Percentiles rank a stretch among this genome's conserved stretches.
Evolutionary conservation across 2,797 vertebrate genomes (phyloP).

Genomic region (Gallinago solitaria): DNA sequence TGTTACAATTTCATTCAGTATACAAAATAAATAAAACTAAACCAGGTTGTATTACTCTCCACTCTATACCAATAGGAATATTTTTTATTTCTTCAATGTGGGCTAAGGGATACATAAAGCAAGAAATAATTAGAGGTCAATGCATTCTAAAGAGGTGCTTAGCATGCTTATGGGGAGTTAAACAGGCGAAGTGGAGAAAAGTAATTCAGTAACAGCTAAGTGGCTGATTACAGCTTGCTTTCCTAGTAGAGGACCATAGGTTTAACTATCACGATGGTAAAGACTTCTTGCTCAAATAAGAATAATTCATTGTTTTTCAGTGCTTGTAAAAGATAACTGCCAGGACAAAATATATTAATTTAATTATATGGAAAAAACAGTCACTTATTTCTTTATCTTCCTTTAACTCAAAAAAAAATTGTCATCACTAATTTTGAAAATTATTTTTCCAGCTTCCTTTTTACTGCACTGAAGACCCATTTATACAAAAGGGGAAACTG

Average conservation of each 20-base stretch:
- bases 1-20: neutral
- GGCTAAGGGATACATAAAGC: constrained; percentile 61
- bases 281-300: neutral
- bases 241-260: neutral
- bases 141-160: constrained; percentile 54
- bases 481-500: neutral
- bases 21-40: neutral
- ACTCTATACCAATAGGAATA: neutral
- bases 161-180: constrained; percentile 60
- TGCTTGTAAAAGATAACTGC: neutral
- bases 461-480: neutral
- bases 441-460: neutral
- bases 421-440: neutral
- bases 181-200: constrained; percentile 24
- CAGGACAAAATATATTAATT: neutral
- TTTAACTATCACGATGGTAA: neutral
- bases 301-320: neutral
- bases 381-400: neutral
- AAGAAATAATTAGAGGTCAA: constrained; percentile 62
- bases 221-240: constrained; percentile 36
- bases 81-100: constrained; percentile 25
- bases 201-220: constrained; percentile 44
- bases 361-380: neutral
- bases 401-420: neutral
- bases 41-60: neutral